phyloP scores from a whole-genome alignment of 2,888 invertebrate species.

The Eupelmus urozonus region DNA sequence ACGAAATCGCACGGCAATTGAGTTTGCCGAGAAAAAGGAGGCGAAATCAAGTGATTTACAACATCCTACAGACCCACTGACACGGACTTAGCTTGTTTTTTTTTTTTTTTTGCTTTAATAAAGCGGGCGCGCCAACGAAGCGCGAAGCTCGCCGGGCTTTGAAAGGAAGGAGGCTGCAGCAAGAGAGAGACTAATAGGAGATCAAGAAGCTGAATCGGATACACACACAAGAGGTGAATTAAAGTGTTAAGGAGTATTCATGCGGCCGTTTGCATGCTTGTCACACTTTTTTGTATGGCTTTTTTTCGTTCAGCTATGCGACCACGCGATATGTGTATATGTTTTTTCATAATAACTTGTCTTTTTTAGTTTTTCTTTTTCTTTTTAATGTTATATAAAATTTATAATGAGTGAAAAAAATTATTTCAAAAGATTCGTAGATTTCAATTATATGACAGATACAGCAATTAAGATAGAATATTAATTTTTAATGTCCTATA shows the following conservation, averaged over 20 bases:
- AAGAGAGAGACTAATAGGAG: constrained; percentile 10
- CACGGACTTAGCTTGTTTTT: not conserved
- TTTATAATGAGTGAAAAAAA: no score
- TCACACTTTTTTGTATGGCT: not conserved
- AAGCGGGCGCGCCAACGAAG: not conserved
- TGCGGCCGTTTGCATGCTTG: not conserved
- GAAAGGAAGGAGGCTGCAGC: not conserved
- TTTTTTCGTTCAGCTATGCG: no score
- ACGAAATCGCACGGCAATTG: constrained; percentile 37
- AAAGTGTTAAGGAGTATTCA: constrained; percentile 16
- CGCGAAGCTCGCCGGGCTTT: not conserved
- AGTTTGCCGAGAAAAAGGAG: not conserved
- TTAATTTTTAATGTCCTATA: no score
- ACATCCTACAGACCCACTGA: constrained; percentile 35
- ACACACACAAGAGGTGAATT: constrained; percentile 17
- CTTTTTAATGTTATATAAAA: not conserved
- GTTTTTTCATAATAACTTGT: not conserved
- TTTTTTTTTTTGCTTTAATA: no score
- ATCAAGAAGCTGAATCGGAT: constrained; percentile 19
- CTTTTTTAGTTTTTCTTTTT: not conserved
- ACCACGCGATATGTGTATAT: no score
- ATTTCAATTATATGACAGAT: not conserved
- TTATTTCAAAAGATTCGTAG: not conserved
- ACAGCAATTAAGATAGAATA: no score
- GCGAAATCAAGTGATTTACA: constrained; percentile 36